Evolutionary conservation across 2,113 vertebrate species (phyloP).

Genomic region (Microtus ochrogaster): DNA sequence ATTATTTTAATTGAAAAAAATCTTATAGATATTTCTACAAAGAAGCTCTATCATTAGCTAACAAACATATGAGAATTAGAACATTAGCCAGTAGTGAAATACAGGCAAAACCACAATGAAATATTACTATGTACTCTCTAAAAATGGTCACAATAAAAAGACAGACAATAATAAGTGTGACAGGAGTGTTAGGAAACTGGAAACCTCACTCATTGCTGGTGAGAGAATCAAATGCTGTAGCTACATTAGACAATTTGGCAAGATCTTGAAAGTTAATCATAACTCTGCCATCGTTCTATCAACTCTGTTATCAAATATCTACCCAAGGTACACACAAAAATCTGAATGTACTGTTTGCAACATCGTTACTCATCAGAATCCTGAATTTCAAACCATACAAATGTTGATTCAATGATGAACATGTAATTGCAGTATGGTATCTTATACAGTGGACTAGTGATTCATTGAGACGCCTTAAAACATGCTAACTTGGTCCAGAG

Average conservation of each 20-base stretch:
- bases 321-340: background rate
- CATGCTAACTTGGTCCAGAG: background rate
- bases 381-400: slow-evolving; percentile 12
- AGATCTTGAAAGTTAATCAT: slow-evolving; percentile 32
- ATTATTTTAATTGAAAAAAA: background rate
- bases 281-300: background rate
- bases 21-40: background rate
- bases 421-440: background rate
- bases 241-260: background rate
- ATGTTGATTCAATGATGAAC: background rate
- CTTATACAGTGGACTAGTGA: background rate
- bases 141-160: slow-evolving; percentile 29
- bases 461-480: background rate
- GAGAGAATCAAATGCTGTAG: background rate
- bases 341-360: background rate
- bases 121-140: background rate
- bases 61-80: background rate
- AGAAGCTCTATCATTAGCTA: background rate
- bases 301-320: background rate
- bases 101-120: slow-evolving; percentile 35
- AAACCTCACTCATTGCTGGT: background rate
- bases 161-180: background rate
- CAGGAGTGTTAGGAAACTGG: slow-evolving; percentile 6
- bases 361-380: background rate
- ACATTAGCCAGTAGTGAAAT: background rate